These are phyloP conservation scores for Phyllotreta cruciferae DNA, from an alignment of 2,888 invertebrate genomes.

Conservation along the genomic window DNA sequence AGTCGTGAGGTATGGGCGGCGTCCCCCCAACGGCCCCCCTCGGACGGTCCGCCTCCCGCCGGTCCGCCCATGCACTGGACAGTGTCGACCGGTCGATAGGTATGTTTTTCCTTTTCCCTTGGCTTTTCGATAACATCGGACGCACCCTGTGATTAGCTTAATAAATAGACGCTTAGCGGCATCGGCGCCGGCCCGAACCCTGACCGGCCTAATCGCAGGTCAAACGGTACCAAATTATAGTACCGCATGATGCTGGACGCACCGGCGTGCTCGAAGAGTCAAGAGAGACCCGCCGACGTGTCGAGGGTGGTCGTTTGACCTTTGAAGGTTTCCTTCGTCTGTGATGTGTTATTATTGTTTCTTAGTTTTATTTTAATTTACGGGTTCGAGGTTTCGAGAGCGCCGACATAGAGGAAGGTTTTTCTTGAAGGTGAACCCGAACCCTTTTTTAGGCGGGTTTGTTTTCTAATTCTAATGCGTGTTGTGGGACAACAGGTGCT, in stretches of 20 bases:
- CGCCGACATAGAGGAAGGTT: too few relatives aligned
- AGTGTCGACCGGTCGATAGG: slow-evolving; percentile 30
- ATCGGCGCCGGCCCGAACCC: slow-evolving; percentile 52
- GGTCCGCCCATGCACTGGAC: slow-evolving; percentile 47
- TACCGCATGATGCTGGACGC: slow-evolving; percentile 39
- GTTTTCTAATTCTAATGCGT: too few relatives aligned
- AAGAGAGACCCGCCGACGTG: too few relatives aligned
- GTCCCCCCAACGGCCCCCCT: slow-evolving; percentile 50
- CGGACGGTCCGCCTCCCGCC: slow-evolving; percentile 3
- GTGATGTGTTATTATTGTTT: too few relatives aligned
- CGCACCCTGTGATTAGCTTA: slow-evolving; percentile 60
- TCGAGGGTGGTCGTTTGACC: too few relatives aligned
- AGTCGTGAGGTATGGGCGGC: slow-evolving; percentile 58
- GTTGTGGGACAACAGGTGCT: too few relatives aligned
- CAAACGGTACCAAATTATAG: slow-evolving; percentile 56
- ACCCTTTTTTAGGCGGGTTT: too few relatives aligned
- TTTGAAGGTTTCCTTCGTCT: too few relatives aligned
- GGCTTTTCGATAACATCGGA: slow-evolving; percentile 37
- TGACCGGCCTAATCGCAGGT: slow-evolving; percentile 56
- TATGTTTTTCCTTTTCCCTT: slow-evolving; percentile 14
- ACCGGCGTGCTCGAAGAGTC: too few relatives aligned
- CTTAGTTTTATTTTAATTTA: too few relatives aligned
- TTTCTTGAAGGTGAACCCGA: too few relatives aligned
- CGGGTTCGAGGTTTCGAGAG: too few relatives aligned
- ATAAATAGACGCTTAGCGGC: slow-evolving; percentile 59